Base-by-base conservation (phyloP, 2,888 invertebrate genomes). In the Bimastos eiseni region DNA sequence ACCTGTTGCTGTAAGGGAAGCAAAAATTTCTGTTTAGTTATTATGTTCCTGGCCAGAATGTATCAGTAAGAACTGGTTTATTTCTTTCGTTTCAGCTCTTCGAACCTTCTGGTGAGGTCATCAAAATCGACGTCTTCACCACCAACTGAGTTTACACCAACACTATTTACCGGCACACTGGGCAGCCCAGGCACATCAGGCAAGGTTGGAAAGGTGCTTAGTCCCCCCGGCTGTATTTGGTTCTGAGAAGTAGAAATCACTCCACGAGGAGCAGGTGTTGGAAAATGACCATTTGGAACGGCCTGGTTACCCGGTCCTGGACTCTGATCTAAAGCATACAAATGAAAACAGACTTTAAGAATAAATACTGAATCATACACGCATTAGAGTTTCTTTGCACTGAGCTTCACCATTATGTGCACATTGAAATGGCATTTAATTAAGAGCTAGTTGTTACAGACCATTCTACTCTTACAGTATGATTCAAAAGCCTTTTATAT, bases 41-140 rank as follows among this genome's bases (percentile, higher is more conserved):
- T 70, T n/a, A n/a, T 17, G 70, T 11, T n/a, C n/a, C 30, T n/a
- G 70, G 70, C n/a, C 30, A n/a, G 70, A 70, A n/a, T 70, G 70
- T 70, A 70, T 70, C n/a, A 70, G 0, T n/a, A n/a, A n/a, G 70
- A 70, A n/a, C 70, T 30, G 30, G n/a, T 86, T 86, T 24, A 86
- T 36, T 86, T 86, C 37, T 86, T 86, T 86, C 86, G 86, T 36
- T 86, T 86, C 86, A 86, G 37, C 86, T 86, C 86, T 94, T 98
- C 98, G 95, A 99, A 99, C 92, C 99, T 96, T 93, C 97, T 96
- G 92, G 98, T 97, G 91, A 99, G 96, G 94, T 98, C 98, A 94
- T 98, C 98, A 95, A 99, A 99, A 90, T 98, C 98, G 92, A 98
- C 98, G 93, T 98, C 97, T 41, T 95, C 94, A 15, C 94, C 94